phyloP scores from a whole-genome alignment of 2,113 vertebrate genomes.

The Dasypus novemcinctus region DNA sequence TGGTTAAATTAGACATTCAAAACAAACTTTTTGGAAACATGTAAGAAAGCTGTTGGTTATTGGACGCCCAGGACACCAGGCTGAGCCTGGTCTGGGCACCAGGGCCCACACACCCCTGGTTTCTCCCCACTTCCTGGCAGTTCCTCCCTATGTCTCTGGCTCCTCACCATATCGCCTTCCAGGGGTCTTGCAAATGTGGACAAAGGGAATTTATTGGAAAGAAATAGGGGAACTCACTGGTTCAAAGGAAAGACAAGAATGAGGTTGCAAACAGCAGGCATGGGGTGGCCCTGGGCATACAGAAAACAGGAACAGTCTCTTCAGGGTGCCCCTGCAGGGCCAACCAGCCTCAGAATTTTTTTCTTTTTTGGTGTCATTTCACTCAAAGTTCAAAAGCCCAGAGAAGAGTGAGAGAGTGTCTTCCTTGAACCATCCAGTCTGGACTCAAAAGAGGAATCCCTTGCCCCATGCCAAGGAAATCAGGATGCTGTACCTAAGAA shows the following conservation, averaged over 20 bases:
- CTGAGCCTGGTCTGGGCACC: background rate
- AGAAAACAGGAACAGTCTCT: background rate
- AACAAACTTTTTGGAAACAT: background rate
- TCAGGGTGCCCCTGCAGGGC: background rate
- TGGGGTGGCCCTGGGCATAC: background rate
- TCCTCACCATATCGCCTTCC: background rate
- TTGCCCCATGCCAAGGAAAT: background rate
- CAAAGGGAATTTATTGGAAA: background rate
- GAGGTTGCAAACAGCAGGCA: background rate
- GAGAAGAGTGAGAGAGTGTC: background rate
- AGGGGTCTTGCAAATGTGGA: background rate
- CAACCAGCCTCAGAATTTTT: background rate
- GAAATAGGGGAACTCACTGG: background rate
- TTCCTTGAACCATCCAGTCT: background rate
- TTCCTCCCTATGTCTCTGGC: background rate
- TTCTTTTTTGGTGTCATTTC: background rate
- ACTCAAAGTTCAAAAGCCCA: background rate
- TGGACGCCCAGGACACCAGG: background rate
- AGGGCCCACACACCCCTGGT: background rate
- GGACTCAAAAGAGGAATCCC: background rate
- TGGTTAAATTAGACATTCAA: background rate
- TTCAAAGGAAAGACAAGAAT: background rate
- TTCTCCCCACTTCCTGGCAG: background rate
- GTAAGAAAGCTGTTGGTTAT: background rate
- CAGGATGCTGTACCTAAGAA: background rate